Evolutionary conservation across 2,113 vertebrate genomes (phyloP), one percentile per base, ranked within the genome.

Genomic region (Nerophis ophidion): DNA sequence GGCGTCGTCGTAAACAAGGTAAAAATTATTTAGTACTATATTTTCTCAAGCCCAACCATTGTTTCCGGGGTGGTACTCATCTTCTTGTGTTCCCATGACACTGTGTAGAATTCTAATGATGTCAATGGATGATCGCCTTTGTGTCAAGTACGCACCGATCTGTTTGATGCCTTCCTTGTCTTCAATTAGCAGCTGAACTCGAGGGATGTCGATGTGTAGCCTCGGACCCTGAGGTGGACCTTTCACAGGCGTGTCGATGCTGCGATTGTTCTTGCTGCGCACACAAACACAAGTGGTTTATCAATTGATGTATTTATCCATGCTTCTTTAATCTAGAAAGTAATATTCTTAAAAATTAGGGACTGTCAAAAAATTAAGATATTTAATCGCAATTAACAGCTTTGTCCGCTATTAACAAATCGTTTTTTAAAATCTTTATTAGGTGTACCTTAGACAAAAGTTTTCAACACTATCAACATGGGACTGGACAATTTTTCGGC

Each of bases 151-250:
- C 94, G 44, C 68, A 92, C 97, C 97, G 68, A 99, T 91, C 77
- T 99, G 97, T 50, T 99, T 98, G 89, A 98, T 98, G 75, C 97
- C 96, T 53, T 99, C 97, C 80, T 99, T 99, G 89, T 98, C 95
- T 81, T 99, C 97, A 13, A 99, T 98, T 66, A 99, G 94, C 0
- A 99, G 91, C 88, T 99, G 97, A 6, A 98, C 97, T 0, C 97
- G 93, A 0, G 97, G 97, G 70, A 99, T 98, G 85, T 99, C 97
- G 0, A 99, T 98, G 78, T 99, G 97, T 17, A 99, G 93, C 14
- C 97, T 89, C 0, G 96, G 97, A 1, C 96, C 96, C 70, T 96
- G 95, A 0, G 95, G 94, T 2, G 95, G 95, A 0, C 97, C 96
- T 80, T 99, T 99, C 76, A 99, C 97, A 0, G 97, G 96, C 1